Evolutionary conservation across 2,888 invertebrate genomes (phyloP).

Genomic region (Callyntrura sp.): DNA sequence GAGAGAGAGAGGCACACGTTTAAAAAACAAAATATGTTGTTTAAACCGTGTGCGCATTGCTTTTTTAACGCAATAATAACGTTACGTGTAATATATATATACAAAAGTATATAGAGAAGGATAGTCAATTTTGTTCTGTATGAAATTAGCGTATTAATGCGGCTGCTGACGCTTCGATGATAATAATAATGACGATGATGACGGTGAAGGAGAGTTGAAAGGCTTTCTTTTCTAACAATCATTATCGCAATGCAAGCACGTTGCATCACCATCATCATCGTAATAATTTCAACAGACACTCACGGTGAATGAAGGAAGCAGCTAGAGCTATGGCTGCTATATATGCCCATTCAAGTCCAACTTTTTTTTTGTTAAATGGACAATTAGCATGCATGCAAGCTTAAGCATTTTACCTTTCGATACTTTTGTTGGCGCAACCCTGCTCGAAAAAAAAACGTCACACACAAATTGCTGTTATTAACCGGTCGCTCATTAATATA

Average conservation of each 20-base stretch:
- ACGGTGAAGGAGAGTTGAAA: slow-evolving; percentile 64
- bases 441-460: slow-evolving; percentile 56
- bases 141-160: slow-evolving; percentile 46
- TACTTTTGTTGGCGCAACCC: slow-evolving; percentile 29
- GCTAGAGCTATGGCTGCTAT: too few relatives aligned
- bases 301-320: neutral
- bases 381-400: slow-evolving; percentile 75
- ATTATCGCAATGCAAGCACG: slow-evolving; percentile 49
- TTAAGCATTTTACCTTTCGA: slow-evolving; percentile 55
- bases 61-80: neutral
- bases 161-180: slow-evolving; percentile 61
- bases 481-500: slow-evolving; percentile 68
- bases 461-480: slow-evolving; percentile 65
- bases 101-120: neutral
- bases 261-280: slow-evolving; percentile 23
- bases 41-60: neutral
- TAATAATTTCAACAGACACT: slow-evolving; percentile 55
- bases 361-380: slow-evolving; percentile 56
- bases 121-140: neutral
- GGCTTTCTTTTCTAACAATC: slow-evolving; percentile 60
- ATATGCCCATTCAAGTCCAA: neutral
- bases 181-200: slow-evolving; percentile 72
- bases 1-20: neutral
- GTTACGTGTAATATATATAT: neutral
- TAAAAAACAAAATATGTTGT: neutral